Evolutionary conservation across 1,140 invertebrate species (phyloP).

Genomic region (Rhysida immarginata): DNA sequence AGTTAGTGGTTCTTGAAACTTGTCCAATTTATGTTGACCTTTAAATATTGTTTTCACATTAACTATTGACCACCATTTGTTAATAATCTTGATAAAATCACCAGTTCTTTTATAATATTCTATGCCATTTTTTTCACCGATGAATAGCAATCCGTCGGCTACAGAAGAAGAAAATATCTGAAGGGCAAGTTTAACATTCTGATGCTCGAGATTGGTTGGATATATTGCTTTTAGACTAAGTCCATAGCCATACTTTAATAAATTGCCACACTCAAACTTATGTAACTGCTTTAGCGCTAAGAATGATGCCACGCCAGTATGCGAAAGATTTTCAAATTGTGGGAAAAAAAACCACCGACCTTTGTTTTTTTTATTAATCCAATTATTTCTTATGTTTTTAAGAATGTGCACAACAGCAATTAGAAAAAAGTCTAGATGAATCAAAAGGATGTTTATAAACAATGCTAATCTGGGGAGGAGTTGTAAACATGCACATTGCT

Average conservation of each 20-base stretch:
- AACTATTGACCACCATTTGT: slow-evolving; percentile 12
- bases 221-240: slow-evolving; percentile 7
- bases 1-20: slow-evolving; percentile 9
- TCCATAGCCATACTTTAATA: slow-evolving; percentile 12
- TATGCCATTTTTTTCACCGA: slow-evolving; percentile 3
- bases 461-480: slow-evolving; percentile 8
- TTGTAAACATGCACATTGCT: slow-evolving; percentile 9
- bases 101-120: neutral
- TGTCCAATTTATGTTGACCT: neutral
- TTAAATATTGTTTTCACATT: slow-evolving; percentile 13
- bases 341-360: neutral
- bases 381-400: slow-evolving; percentile 9
- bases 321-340: neutral
- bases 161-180: slow-evolving; percentile 14
- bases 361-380: slow-evolving; percentile 5
- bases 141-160: slow-evolving; percentile 5
- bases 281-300: neutral
- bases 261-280: neutral
- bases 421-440: slow-evolving; percentile 5
- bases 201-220: slow-evolving; percentile 12
- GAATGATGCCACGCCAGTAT: neutral
- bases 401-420: slow-evolving; percentile 10
- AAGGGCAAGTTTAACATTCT: slow-evolving; percentile 15
- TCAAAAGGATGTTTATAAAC: slow-evolving; percentile 7
- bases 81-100: slow-evolving; percentile 10